Conservation (phyloP, 2,797 vertebrate species). For the Anabacerthia variegaticeps region DNA sequence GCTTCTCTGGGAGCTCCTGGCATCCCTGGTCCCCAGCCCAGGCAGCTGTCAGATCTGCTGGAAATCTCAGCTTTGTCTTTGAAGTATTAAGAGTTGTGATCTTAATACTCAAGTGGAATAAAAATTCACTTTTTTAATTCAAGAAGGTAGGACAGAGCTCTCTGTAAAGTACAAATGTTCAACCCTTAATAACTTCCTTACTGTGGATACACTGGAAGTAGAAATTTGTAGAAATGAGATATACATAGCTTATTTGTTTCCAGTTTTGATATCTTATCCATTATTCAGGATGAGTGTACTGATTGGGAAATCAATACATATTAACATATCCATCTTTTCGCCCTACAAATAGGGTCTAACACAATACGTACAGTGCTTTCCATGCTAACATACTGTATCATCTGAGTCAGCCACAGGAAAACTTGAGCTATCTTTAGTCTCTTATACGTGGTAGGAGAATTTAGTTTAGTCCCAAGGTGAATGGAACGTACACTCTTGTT, state of each 20-base stretch:
- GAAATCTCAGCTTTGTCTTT: neutral
- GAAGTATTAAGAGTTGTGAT: neutral
- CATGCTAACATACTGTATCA: neutral
- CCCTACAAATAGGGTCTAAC: fast-evolving
- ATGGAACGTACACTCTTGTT: neutral
- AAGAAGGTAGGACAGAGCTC: neutral
- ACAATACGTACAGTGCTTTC: neutral
- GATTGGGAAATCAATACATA: neutral
- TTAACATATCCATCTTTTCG: neutral
- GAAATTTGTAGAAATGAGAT: neutral
- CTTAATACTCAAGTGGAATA: neutral
- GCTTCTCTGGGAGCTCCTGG: fast-evolving
- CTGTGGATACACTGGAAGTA: neutral
- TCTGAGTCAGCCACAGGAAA: neutral
- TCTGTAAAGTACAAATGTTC: neutral
- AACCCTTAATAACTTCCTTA: neutral
- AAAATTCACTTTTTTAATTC: neutral
- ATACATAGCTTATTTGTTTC: neutral
- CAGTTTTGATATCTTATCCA: neutral
- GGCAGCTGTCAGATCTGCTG: fast-evolving
- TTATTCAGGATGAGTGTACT: neutral
- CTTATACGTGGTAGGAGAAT: neutral
- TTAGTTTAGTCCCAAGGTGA: neutral
- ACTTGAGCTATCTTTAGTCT: neutral
- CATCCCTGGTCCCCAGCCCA: fast-evolving